Conservation (phyloP, 2,113 vertebrate genomes). For the Sminthopsis crassicaudata region DNA sequence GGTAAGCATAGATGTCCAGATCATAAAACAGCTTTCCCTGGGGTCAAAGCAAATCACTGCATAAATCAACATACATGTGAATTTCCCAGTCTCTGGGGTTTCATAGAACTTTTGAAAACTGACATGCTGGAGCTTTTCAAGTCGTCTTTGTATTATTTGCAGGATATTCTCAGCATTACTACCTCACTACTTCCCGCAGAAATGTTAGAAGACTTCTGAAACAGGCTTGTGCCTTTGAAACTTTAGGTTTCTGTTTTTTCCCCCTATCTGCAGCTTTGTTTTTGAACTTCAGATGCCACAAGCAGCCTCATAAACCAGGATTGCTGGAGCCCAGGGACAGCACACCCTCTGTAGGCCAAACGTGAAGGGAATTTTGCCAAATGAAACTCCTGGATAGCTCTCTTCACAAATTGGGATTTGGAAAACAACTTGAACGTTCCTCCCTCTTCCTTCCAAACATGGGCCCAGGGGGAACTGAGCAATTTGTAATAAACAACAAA, state of each 20-base stretch:
- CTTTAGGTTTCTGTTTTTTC: slow-evolving; percentile 59
- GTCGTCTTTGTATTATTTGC: slow-evolving; percentile 73
- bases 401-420: slow-evolving; percentile 35
- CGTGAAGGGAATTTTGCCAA: slow-evolving; percentile 55
- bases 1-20: slow-evolving; percentile 67
- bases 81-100: slow-evolving; percentile 65
- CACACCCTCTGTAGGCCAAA: slow-evolving; percentile 16
- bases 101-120: slow-evolving; percentile 72
- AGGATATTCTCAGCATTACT: slow-evolving; percentile 67
- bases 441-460: slow-evolving; percentile 45
- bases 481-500: slow-evolving; percentile 77
- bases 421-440: slow-evolving; percentile 46
- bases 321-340: slow-evolving; percentile 49
- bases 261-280: slow-evolving; percentile 63
- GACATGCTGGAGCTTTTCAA: slow-evolving; percentile 72
- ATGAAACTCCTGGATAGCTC: slow-evolving; percentile 30
- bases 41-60: slow-evolving; percentile 75
- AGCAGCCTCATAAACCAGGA: slow-evolving; percentile 64
- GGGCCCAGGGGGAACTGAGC: slow-evolving; percentile 39
- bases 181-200: slow-evolving; percentile 63
- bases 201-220: slow-evolving; percentile 75
- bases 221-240: slow-evolving; percentile 74
- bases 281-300: slow-evolving; percentile 67
- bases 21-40: slow-evolving; percentile 68
- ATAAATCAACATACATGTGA: slow-evolving; percentile 79